Evolutionary conservation across 1,140 invertebrate genomes (phyloP).

Genomic region (Whitmania pigra): DNA sequence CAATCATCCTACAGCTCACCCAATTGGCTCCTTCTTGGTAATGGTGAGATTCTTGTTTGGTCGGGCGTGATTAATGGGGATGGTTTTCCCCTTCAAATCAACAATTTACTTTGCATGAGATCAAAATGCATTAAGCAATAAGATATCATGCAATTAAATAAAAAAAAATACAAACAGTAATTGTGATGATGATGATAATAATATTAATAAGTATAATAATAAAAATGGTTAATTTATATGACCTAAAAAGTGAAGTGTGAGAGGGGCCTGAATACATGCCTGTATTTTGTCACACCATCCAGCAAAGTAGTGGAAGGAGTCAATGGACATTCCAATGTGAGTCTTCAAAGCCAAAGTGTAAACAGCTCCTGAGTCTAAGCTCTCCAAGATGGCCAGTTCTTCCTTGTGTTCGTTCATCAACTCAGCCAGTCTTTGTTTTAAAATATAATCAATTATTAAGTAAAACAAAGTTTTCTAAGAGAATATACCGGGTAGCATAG

Average conservation of each 20-base stretch:
- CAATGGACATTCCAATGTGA: constrained; percentile 45
- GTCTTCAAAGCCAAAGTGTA: constrained; percentile 88
- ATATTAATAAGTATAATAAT: too few species aligned
- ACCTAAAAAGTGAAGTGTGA: too few species aligned
- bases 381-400: constrained; percentile 81
- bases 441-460: too few species aligned
- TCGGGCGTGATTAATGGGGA: constrained; percentile 58
- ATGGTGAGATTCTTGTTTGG: constrained; percentile 78
- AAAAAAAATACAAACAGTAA: constrained; percentile 17
- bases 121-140: too few species aligned
- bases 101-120: neutral
- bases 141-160: too few species aligned
- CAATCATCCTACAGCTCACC: constrained; percentile 37
- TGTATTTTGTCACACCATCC: constrained; percentile 83
- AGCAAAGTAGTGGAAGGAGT: constrained; percentile 60
- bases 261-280: constrained; percentile 33
- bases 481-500: too few species aligned
- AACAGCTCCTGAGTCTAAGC: constrained; percentile 81
- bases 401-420: constrained; percentile 85
- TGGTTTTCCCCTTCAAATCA: constrained; percentile 44
- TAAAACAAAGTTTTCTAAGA: too few species aligned
- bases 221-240: too few species aligned
- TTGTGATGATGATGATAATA: neutral
- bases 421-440: constrained; percentile 59
- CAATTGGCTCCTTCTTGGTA: constrained; percentile 76